Evolutionary conservation across 2,888 invertebrate genomes (phyloP), one percentile per base, ranked within the genome.

Genomic region (Xestia sexstrigata): DNA sequence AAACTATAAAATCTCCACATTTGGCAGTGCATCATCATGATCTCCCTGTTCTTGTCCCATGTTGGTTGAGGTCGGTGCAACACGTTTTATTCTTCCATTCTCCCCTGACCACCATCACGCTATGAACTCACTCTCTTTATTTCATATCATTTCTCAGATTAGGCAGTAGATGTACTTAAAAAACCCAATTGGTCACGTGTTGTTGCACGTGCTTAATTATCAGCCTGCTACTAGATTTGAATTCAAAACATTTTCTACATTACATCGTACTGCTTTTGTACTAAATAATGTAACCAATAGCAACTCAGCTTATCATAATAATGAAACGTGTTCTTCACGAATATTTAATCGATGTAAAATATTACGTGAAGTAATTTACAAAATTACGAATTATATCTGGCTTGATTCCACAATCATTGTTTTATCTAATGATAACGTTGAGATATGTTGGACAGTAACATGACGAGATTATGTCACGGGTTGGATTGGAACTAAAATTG

Each of bases 381-480:
- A 80, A 77, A 70, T 82, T 77, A 78, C 58, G 47, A 70, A 71
- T 60, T 15, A 17, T 47, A 65, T 81, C 62, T 76, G 2, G 52
- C 77, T 77, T 77, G 65, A 71, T 82, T 82, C 65, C 26, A 45
- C 78, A 82, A 83, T 83, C 30, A 68, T 42, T 58, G 65, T 70
- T 70, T 58, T 78, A 81, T 75, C 72, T n/a, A 35, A 17, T 47
- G 72, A 83, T 83, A 70, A 79, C 13, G 23, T 75, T n/a, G 15
- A 65, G 63, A 82, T 79, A 79, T 39, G 26, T 52, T 82, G 42
- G 42, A 76, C 55, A 35, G 35, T 42, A 76, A 82, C 82, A 58
- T 60, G 78, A 73, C 45, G 52, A 69, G 39, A 49, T 35, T 35
- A 8, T 82, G 69, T 76, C 63, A 55, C 30, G 26, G 20, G 26